Percentiles rank a stretch among this genome's conserved stretches.
phyloP scores from a whole-genome alignment of 2,113 vertebrate genomes.

The Trochalopteron elliotii region DNA sequence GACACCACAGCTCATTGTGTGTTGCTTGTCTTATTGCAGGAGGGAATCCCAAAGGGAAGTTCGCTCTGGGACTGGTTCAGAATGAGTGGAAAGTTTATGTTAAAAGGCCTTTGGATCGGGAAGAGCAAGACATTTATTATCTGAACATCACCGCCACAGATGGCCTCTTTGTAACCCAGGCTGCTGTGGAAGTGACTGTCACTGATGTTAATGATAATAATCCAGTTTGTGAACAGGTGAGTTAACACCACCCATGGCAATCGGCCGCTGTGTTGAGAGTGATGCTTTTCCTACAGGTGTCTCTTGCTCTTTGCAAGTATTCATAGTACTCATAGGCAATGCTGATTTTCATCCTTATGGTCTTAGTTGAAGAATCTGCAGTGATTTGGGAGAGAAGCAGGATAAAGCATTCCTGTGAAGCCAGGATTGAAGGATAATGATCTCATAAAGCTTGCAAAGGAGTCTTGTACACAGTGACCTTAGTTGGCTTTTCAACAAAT shows the following conservation, averaged over 20 bases:
- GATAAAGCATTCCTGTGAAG: background rate
- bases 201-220: constrained; percentile 93
- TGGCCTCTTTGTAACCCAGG: constrained; percentile 90
- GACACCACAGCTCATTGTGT: background rate
- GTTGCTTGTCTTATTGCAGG: constrained; percentile 66
- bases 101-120: constrained; percentile 89
- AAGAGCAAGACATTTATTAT: constrained; percentile 86
- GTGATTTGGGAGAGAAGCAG: background rate
- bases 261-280: rapidly evolving
- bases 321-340: background rate
- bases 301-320: background rate
- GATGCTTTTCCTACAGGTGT: rapidly evolving
- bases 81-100: constrained; percentile 98
- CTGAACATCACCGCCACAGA: constrained; percentile 95
- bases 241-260: background rate
- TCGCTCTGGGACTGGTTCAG: constrained; percentile 91
- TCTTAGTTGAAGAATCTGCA: background rate
- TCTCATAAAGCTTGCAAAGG: background rate
- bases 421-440: background rate
- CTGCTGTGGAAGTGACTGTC: constrained; percentile 87
- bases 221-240: constrained; percentile 91
- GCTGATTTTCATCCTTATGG: background rate
- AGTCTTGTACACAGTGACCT: background rate
- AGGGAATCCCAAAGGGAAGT: constrained; percentile 90
- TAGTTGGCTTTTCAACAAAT: background rate